A percentile compares a stretch with the other conserved stretches of the same genome.
Evolutionary conservation across 2,113 vertebrate genomes (phyloP).

Genomic region (Bos taurus): ARS-UCD2.0 NC_037351.1:11942001-11942500

Average conservation of each 20-base stretch:
- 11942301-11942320: not conserved
- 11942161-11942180: not conserved
- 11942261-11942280: not conserved
- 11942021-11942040: not conserved
- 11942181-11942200: not conserved
- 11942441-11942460: not conserved
- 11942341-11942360: not conserved
- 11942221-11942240: not conserved
- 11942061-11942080: not conserved
- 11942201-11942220: not conserved
- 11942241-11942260: not conserved
- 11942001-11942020: not conserved
- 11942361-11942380: not conserved
- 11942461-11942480: not conserved
- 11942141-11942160: not conserved
- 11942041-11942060: not conserved
- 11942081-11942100: not conserved
- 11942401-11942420: not conserved
- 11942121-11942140: not conserved
- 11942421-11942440: not conserved
- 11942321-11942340: not conserved
- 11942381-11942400: not conserved
- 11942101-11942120: not conserved
- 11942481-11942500: not conserved
- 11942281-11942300: no score